Evolutionary conservation across 2,113 vertebrate species (phyloP), one percentile per base, ranked within the genome.

Genomic region (Neodon shergylaensis): DNA sequence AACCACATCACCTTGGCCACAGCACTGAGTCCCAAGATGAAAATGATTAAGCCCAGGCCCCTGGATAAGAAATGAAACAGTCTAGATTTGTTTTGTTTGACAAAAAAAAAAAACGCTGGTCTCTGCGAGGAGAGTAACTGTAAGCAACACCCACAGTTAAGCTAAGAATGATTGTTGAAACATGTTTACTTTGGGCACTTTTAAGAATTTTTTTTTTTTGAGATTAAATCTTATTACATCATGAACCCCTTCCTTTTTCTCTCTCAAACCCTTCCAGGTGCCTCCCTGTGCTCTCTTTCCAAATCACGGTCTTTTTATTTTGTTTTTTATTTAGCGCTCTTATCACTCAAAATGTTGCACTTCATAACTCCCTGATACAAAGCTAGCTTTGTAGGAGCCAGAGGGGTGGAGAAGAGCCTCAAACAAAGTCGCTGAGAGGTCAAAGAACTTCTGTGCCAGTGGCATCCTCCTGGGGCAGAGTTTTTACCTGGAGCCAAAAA

Each of bases 1-100:
- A 54, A 97, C 92, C 81, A 88, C 89, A 95, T 19, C 17, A 58
- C 28, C 70, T 93, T 94, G 90, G 94, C 79, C 83, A 65, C 47
- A 86, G 73, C 83, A 72, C 26, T 33, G 36, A 91, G 52, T n/a
- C 39, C 81, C 88, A 7, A 81, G 76, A 96, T 68, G 73, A 79
- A 76, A 85, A 58, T 78, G 58, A 95, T 82, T 93, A 92, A 95
- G 70, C 58, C 28, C 93, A 76, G 65, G 58, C 24, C 93, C 70
- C 88, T 96, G 84, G 96, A 92, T n/a, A 90, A 90, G 79, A 95
- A n/a, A 65, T 3, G 76, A 44, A 49, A 76, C 36, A 87, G 16
- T 84, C 77, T 54, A 78, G 39, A 76, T 95, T 33, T 95, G 33
- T 65, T 95, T 33, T 94, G 33, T 65, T 83, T 77, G 52, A 77